These are phyloP conservation scores for Numenius phaeopus DNA, from an alignment of 2,797 vertebrate species.

Conservation along the genomic window DNA sequence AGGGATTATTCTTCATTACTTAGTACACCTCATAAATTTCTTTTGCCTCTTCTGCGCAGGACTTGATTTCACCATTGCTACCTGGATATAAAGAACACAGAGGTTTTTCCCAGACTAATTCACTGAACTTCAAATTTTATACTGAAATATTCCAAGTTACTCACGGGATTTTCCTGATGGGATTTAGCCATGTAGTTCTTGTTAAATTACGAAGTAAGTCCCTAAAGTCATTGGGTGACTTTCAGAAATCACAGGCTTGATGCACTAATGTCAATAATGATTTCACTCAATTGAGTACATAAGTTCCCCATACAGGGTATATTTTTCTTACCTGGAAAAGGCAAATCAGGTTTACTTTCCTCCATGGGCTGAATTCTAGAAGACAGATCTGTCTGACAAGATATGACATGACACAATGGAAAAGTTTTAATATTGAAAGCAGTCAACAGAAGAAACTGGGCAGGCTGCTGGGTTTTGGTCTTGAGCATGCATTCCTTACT, in stretches of 20 bases:
- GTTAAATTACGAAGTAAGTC: background rate
- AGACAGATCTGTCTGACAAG: background rate
- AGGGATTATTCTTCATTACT: background rate
- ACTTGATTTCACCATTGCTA: background rate
- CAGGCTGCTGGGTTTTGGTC: background rate
- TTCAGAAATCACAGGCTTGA: background rate
- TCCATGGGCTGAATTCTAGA: background rate
- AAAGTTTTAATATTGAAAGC: background rate
- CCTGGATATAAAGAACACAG: background rate
- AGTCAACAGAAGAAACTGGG: background rate
- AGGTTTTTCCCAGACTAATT: background rate
- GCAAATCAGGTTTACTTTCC: background rate
- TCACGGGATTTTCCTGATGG: background rate
- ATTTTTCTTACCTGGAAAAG: background rate
- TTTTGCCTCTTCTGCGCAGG: background rate
- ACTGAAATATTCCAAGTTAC: background rate
- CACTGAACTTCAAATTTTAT: background rate
- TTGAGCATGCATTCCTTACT: rapidly evolving
- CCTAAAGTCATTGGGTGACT: background rate
- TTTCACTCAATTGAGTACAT: background rate
- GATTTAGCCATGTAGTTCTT: background rate
- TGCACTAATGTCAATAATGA: background rate
- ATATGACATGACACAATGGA: background rate
- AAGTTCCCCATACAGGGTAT: background rate
- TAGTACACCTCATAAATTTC: background rate